Base-by-base conservation (phyloP, 2,113 vertebrate species). In the zebrafish (Danio rerio) region DNA sequence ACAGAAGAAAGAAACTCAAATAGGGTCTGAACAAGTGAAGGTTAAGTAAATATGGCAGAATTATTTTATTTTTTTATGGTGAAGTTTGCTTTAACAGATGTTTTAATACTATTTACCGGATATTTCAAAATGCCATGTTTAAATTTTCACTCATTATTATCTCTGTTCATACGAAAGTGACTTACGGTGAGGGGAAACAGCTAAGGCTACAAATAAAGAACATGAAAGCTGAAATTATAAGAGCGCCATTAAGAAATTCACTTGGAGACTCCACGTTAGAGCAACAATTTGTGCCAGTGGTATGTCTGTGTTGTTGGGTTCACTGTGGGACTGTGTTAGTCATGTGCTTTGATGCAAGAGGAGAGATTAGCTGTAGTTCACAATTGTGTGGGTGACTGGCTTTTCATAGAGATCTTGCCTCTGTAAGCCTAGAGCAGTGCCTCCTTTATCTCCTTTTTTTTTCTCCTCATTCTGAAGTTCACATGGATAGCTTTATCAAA, bases 331-430 rank as follows among this genome's bases (percentile, higher is more conserved):
- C 65, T 61, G 74, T 66, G 45, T 72, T 70, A 65, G 75, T 79
- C 76, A 79, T 79, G 58, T 83, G 76, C 15, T 63, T 68, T 62
- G 65, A 53, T 56, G 68, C 40, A 65, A 42, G 31, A 31, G 21
- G 58, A 55, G 45, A 65, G 82, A 84, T 84, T 74, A 84, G 82
- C n/a, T 49, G 42, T 79, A 69, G 78, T 56, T 62, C 47, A 21
- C 56, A 68, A 59, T n/a, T 56, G 63, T 69, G 63, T 56, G 69
- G 45, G 50, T 15, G 16, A 55, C 4, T 43, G 40, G 65, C 43
- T 69, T 40, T 70, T 15, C 42, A 58, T 20, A 45, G 53, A 15
- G 56, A 73, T 13, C 13, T 43, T 73, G 52, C 21, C 40, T 73
- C 70, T 73, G 9, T 55, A 73, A 73, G 21, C 13, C n/a, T 40